Percentiles rank a stretch among this genome's conserved stretches.
phyloP scores from a whole-genome alignment of 2,113 vertebrate species.

The Thunnus thynnus region DNA sequence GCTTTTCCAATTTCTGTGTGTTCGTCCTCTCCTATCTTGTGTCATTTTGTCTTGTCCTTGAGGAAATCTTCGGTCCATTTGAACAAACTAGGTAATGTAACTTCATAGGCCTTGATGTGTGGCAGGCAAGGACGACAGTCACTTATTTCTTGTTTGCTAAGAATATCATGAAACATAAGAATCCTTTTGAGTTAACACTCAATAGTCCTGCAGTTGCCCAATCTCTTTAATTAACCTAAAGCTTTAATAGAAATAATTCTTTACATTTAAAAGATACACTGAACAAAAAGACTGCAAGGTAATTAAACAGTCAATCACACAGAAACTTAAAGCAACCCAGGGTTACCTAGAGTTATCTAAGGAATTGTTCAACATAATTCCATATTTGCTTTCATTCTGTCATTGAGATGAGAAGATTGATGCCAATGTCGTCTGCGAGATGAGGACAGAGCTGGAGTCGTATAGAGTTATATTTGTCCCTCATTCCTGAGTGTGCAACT shows the following conservation, averaged over 20 bases:
- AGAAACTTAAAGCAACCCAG: background rate
- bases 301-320: background rate
- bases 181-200: background rate
- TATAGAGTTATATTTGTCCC: too few species aligned
- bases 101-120: background rate
- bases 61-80: background rate
- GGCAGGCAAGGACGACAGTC: background rate
- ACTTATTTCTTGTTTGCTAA: background rate
- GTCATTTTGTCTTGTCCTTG: slow-evolving; percentile 7
- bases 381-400: background rate
- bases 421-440: background rate
- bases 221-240: background rate
- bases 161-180: too few species aligned
- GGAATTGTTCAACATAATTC: background rate
- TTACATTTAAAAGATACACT: background rate
- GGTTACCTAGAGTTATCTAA: background rate
- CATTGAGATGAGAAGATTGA: background rate
- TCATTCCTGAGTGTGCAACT: too few species aligned
- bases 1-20: background rate
- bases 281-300: background rate
- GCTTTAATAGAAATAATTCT: background rate
- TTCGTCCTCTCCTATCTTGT: background rate
- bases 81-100: background rate
- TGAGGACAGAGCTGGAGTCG: background rate
- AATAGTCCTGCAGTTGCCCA: background rate